Conservation (phyloP, 2,113 vertebrate genomes). For the Neomonachus schauinslandi region DNA sequence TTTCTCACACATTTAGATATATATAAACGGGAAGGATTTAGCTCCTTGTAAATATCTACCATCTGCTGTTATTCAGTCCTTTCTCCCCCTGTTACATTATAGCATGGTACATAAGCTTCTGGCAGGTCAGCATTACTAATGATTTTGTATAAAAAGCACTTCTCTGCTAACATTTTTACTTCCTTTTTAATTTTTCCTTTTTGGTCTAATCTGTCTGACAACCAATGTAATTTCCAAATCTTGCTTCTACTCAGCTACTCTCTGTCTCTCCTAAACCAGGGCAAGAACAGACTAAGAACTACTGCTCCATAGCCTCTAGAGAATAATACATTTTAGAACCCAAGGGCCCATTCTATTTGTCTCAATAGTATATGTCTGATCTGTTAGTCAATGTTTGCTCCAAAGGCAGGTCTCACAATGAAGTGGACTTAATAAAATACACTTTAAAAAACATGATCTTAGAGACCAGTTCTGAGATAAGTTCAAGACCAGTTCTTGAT, state of each 20-base stretch:
- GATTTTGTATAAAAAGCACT: constrained; percentile 19
- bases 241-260: neutral
- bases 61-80: constrained; percentile 9
- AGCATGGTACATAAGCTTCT: neutral
- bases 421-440: neutral
- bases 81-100: neutral
- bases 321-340: neutral
- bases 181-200: neutral
- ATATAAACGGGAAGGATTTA: neutral
- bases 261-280: neutral
- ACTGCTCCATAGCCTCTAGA: neutral
- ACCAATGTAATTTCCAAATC: constrained; percentile 7
- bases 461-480: constrained; percentile 11
- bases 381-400: neutral
- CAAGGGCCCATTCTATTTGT: neutral
- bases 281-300: neutral
- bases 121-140: constrained; percentile 40
- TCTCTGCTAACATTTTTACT: neutral
- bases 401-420: neutral
- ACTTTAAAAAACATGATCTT: constrained; percentile 27
- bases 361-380: neutral
- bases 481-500: neutral
- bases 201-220: constrained; percentile 29
- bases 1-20: constrained; percentile 19
- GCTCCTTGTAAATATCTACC: constrained; percentile 25